phyloP scores from a whole-genome alignment of 2,797 vertebrate genomes.

The Neosilurus mollespiculum region DNA sequence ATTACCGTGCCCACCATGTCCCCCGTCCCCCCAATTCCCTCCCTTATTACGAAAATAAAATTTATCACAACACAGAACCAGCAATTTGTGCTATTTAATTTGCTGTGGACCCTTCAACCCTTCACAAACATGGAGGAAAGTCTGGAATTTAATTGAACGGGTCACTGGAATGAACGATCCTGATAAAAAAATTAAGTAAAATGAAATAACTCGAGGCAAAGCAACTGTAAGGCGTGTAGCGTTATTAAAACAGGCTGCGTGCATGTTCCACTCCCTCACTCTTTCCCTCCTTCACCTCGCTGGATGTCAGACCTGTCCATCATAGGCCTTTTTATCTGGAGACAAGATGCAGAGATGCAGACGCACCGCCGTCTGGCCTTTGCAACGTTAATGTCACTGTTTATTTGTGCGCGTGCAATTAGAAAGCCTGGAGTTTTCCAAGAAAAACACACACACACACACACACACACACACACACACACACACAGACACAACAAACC shows the following conservation, averaged over 20 bases:
- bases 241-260: slow-evolving; percentile 57
- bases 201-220: slow-evolving; percentile 55
- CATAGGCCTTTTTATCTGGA: slow-evolving; percentile 60
- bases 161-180: slow-evolving; percentile 69
- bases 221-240: slow-evolving; percentile 46
- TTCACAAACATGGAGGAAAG: slow-evolving; percentile 58
- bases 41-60: not conserved
- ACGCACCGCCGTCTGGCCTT: slow-evolving; percentile 57
- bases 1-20: slow-evolving; percentile 73
- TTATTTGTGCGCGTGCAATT: slow-evolving; percentile 65
- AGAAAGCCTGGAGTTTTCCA: slow-evolving; percentile 57
- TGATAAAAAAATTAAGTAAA: slow-evolving; percentile 56
- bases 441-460: slow-evolving; percentile 51
- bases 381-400: slow-evolving; percentile 63
- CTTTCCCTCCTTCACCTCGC: slow-evolving; percentile 16
- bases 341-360: slow-evolving; percentile 52
- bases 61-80: not conserved
- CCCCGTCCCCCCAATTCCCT: slow-evolving; percentile 31
- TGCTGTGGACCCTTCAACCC: slow-evolving; percentile 58
- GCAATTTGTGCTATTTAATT: slow-evolving; percentile 52
- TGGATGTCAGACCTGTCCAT: slow-evolving; percentile 65
- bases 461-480: slow-evolving; percentile 51
- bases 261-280: slow-evolving; percentile 37
- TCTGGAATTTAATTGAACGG: slow-evolving; percentile 73
- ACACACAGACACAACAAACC: slow-evolving; percentile 12